Conservation (phyloP, 2,113 vertebrate species). For the Collichthys lucidus region DNA sequence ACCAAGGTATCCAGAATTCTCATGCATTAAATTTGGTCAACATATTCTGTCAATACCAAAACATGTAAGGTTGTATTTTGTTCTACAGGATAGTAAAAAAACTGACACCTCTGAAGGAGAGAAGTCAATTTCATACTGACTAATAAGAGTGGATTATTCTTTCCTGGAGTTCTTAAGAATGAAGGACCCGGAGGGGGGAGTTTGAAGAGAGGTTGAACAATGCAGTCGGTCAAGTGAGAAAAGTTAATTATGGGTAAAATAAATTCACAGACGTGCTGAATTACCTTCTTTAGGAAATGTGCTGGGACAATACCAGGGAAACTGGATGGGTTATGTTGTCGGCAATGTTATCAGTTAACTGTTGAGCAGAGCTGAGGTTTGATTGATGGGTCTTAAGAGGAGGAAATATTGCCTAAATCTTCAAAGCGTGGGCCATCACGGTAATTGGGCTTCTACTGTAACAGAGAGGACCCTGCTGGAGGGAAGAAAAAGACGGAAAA, state of each 20-base stretch:
- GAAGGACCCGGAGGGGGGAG: neutral
- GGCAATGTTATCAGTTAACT: constrained; percentile 37
- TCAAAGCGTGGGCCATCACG: neutral
- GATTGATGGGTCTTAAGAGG: constrained; percentile 27
- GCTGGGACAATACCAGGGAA: constrained; percentile 31
- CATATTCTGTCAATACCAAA: neutral
- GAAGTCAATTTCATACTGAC: neutral
- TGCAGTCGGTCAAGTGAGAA: neutral
- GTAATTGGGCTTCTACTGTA: neutral
- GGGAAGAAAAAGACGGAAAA: neutral
- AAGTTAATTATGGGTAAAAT: constrained; percentile 39
- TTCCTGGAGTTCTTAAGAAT: neutral
- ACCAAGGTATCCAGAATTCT: neutral
- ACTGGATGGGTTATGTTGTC: constrained; percentile 39
- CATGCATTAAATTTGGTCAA: too few species aligned
- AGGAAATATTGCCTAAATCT: constrained; percentile 21
- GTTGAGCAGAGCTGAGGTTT: constrained; percentile 31
- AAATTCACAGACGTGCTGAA: constrained; percentile 38
- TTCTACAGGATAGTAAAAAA: neutral
- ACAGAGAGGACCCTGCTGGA: neutral
- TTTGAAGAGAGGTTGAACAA: constrained; percentile 4
- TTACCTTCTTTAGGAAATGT: constrained; percentile 50
- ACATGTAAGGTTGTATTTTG: neutral
- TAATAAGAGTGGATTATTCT: neutral
- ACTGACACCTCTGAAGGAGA: neutral